Percentiles rank a stretch among this genome's conserved stretches.
Evolutionary conservation across 2,888 invertebrate genomes (phyloP).

Genomic region (Amphipyra tragopoginis): DNA sequence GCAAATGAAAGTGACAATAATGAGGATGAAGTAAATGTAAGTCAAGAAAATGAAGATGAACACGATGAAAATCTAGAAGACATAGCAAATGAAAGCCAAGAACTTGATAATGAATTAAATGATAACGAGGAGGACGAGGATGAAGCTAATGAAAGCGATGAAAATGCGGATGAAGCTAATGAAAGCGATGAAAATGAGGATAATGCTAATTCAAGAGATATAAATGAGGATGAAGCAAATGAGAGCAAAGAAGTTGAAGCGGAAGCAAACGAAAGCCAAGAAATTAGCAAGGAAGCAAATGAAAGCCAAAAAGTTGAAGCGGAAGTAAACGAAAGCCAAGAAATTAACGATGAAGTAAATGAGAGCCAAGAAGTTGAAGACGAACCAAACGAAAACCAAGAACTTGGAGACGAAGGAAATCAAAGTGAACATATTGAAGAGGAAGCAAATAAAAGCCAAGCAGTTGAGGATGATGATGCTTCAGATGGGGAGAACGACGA

Average conservation of each 20-base stretch:
- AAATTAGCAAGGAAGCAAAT: slow-evolving; percentile 8
- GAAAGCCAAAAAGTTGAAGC: slow-evolving; percentile 31
- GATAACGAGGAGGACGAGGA: slow-evolving; percentile 8
- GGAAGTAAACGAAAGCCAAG: slow-evolving; percentile 12
- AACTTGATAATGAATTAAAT: slow-evolving; percentile 19
- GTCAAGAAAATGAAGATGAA: slow-evolving; percentile 14
- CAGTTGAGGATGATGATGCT: slow-evolving; percentile 33
- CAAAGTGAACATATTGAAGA: slow-evolving; percentile 42
- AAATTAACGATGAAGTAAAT: slow-evolving; percentile 9
- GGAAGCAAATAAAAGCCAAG: slow-evolving; percentile 30
- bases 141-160: slow-evolving; percentile 22
- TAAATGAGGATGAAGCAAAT: slow-evolving; percentile 20
- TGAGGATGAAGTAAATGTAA: slow-evolving; percentile 25
- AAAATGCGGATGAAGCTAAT: slow-evolving; percentile 23
- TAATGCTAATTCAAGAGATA: slow-evolving; percentile 10
- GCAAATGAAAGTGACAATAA: slow-evolving; percentile 8
- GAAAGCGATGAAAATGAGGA: slow-evolving; percentile 15
- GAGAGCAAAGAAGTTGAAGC: slow-evolving; percentile 22
- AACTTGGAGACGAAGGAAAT: slow-evolving; percentile 29
- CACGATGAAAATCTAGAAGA: background rate
- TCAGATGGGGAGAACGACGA: slow-evolving; percentile 23
- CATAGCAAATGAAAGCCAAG: slow-evolving; percentile 9
- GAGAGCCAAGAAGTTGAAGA: slow-evolving; percentile 31
- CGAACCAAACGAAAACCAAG: slow-evolving; percentile 27
- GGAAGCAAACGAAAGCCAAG: slow-evolving; percentile 9